phyloP scores from a whole-genome alignment of 1,140 invertebrate genomes.

The Caenorhabditis latens region DNA sequence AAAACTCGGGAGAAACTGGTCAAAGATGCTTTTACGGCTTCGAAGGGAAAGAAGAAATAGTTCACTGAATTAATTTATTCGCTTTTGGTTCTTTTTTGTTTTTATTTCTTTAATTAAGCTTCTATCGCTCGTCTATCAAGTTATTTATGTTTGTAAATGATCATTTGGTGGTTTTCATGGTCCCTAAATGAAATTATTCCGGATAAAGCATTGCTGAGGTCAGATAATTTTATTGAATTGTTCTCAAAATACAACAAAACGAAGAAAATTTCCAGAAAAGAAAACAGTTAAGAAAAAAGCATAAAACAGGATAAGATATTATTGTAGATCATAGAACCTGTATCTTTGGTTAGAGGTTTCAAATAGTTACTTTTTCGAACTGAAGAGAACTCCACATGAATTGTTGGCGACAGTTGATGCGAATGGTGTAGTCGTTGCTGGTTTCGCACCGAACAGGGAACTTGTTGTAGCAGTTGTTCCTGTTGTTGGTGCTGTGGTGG shows the following conservation, averaged over 20 bases:
- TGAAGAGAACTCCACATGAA: constrained; percentile 15
- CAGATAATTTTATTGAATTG: too few species aligned
- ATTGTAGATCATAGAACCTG: constrained; percentile 3
- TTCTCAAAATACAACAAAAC: too few species aligned
- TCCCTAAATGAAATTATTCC: too few species aligned
- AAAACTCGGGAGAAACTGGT: constrained; percentile 63
- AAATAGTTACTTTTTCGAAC: constrained; percentile 10
- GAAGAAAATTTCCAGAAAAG: too few species aligned
- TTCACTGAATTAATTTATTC: neutral
- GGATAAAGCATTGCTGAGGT: too few species aligned
- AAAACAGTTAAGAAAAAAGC: too few species aligned
- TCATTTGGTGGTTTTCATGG: too few species aligned
- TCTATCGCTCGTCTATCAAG: too few species aligned
- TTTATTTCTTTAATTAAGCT: too few species aligned
- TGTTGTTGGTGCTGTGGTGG: neutral
- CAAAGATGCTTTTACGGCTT: constrained; percentile 61
- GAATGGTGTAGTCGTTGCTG: constrained; percentile 28
- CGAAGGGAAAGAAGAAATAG: constrained; percentile 68
- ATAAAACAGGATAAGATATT: neutral
- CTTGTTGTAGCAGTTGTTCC: neutral
- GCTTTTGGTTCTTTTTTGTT: too few species aligned
- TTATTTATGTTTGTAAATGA: too few species aligned
- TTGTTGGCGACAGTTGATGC: constrained; percentile 8
- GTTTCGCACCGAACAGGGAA: constrained; percentile 15
- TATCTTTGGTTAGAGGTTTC: neutral